Conservation (phyloP, 2,888 invertebrate species). For the Oscheius sp. region DNA sequence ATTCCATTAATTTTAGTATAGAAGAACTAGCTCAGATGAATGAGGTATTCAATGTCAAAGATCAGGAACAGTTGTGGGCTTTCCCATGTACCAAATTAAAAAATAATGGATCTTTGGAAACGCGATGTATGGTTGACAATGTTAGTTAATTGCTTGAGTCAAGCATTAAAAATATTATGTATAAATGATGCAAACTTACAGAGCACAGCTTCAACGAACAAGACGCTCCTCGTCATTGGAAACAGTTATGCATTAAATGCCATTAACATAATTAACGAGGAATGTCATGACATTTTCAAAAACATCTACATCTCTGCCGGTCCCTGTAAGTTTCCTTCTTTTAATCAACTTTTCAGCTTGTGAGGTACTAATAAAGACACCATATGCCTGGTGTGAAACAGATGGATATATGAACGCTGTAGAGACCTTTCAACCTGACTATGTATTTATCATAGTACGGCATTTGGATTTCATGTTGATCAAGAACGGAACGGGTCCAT, state of each 20-base stretch:
- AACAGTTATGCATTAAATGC: slow-evolving; percentile 1
- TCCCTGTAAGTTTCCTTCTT: neutral
- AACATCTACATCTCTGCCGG: neutral
- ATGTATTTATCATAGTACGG: neutral
- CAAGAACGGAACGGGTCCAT: neutral
- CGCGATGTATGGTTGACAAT: neutral
- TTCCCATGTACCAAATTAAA: neutral
- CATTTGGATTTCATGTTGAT: neutral
- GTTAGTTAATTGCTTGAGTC: neutral
- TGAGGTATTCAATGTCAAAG: neutral
- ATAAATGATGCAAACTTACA: too few relatives aligned
- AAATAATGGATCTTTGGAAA: neutral
- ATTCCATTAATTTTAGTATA: too few relatives aligned
- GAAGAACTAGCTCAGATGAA: neutral
- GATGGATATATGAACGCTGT: neutral
- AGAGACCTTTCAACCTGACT: neutral
- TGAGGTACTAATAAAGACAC: neutral
- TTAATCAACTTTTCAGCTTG: neutral
- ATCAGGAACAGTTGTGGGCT: neutral
- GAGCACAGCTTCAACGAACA: too few relatives aligned
- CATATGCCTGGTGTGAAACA: neutral
- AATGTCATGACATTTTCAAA: neutral
- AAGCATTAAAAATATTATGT: too few relatives aligned
- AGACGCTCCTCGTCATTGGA: neutral
- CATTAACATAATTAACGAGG: neutral